phyloP scores from a whole-genome alignment of 2,113 vertebrate species.

The Mobula birostris region DNA sequence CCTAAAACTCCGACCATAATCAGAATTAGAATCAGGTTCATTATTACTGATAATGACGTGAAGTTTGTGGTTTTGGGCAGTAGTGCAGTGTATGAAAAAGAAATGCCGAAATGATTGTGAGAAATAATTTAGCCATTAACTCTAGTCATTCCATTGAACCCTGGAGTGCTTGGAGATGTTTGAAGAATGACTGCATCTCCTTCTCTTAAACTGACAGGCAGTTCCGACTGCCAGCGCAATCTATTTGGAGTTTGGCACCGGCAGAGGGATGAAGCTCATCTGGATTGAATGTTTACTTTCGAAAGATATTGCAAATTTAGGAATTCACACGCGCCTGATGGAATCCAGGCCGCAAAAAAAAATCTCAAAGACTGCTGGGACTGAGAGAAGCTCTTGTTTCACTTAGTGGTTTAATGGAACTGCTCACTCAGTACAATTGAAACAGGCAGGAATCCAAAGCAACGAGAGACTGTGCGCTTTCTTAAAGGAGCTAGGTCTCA shows the following conservation, averaged over 20 bases:
- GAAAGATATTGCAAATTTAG: neutral
- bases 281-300: conserved; percentile 11
- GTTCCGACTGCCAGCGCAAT: neutral
- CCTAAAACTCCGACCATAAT: neutral
- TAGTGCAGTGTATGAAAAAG: neutral
- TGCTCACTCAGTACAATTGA: neutral
- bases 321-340: neutral
- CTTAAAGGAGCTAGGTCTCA: neutral
- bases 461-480: neutral
- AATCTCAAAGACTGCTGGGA: neutral
- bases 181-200: neutral
- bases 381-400: neutral
- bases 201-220: neutral
- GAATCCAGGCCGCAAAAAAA: neutral
- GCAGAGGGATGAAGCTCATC: neutral
- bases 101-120: neutral
- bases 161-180: neutral
- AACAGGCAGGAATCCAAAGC: neutral
- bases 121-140: neutral
- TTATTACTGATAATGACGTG: no score
- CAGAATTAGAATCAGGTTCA: no score
- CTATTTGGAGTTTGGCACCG: neutral
- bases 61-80: no score
- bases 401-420: conserved; percentile 22
- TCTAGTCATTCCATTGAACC: neutral